Base-by-base conservation (phyloP, 2,888 invertebrate species). In the Ectemnius lituratus region DNA sequence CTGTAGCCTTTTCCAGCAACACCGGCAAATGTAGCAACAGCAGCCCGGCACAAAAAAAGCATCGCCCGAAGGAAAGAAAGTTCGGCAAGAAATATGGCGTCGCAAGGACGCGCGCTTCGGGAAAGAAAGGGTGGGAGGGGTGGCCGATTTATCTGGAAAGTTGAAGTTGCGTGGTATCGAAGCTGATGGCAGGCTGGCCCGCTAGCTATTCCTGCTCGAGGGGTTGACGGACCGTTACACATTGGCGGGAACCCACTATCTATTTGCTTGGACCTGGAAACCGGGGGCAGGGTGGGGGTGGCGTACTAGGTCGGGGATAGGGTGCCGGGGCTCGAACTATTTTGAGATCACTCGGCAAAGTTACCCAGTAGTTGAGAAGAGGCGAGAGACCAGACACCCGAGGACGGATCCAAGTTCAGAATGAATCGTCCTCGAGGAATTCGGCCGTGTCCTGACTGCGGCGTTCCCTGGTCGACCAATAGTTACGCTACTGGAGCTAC, bases 31-130 rank as follows among this genome's bases (percentile, higher is more conserved):
- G 6, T 52, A 16, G 3, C 46, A 59, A 62, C 68, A 68, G 72
- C 68, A 47, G 61, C 67, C 65, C 67, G 68, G 58, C 61, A 63
- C 37, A 66, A 60, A 58, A 58, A 66, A 71, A 57, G 27, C 37
- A 0, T 2, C 37, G 37, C 8, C 37, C 37, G 37, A 60, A 62
- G 37, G 23, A 75, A 72, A 72, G 79, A 82, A 82, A 85, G 82
- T 86, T 86, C 70, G 67, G 72, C 84, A 85, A 87, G 84, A 85
- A 86, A 86, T 87, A 87, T 86, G 84, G 85, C 83, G 80, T 79
- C 79, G 75, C 70, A 56, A 27, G 69, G 28, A n/a, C 28, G 47
- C 23, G 23, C 68, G 74, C 74, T 59, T 65, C 70, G 67, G 62
- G 58, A 58, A 73, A 58, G 79, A 76, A 82, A 80, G 37, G 37